These are phyloP conservation scores for Lonchura striata DNA, from an alignment of 2,113 vertebrate species.

Conservation along the genomic window DNA sequence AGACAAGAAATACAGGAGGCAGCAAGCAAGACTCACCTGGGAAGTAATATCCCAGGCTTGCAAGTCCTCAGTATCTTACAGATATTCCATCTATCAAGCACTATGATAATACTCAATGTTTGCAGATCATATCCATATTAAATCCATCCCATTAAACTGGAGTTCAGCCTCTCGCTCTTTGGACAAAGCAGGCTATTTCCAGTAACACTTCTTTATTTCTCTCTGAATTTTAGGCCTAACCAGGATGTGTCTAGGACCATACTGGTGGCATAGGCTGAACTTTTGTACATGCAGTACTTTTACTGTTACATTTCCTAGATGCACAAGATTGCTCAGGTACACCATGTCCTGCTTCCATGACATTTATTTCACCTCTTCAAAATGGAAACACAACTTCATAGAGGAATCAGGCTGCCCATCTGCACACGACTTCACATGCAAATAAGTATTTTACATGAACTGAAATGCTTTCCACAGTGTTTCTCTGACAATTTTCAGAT, in stretches of 20 bases:
- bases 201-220: background rate
- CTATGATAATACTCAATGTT: background rate
- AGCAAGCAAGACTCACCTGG: background rate
- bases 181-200: background rate
- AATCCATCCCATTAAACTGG: background rate
- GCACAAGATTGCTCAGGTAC: background rate
- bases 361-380: constrained; percentile 20
- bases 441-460: background rate
- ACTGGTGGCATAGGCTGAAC: rapidly evolving
- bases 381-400: background rate
- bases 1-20: background rate
- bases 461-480: background rate
- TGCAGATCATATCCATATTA: background rate
- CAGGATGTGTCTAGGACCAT: background rate
- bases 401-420: background rate
- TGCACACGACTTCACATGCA: background rate
- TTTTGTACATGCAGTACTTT: background rate
- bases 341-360: background rate
- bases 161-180: background rate
- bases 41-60: background rate
- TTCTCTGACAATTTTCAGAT: background rate
- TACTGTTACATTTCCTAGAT: background rate
- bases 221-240: background rate
- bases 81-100: background rate
- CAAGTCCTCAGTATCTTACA: background rate